Evolutionary conservation across 2,113 vertebrate species (phyloP), one percentile per base, ranked within the genome.

Genomic region (Geococcyx californianus): DNA sequence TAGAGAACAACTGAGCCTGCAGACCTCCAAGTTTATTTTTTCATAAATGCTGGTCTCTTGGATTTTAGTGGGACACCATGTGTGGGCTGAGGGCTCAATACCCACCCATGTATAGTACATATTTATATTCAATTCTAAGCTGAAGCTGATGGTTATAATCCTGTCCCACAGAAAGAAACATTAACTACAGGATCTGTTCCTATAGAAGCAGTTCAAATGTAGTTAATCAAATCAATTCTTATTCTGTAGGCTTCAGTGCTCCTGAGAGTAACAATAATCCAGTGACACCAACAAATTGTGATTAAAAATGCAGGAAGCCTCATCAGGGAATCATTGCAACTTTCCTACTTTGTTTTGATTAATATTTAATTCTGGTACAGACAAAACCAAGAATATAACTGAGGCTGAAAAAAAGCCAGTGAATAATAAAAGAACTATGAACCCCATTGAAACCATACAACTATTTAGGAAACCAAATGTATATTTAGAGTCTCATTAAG

Each of bases 301-400:
- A 95, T 69, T 79, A 85, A 94, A 93, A 95, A 70, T 42, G 21
- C 67, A 90, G 45, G 13, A 83, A 83, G 51, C 10, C 63, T 75
- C 84, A 80, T 34, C 21, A 45, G 81, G 51, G 74, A 95, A 69
- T 10, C 10, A 69, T 8, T 44, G 23, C 26, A 91, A 54, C 45
- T 90, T 85, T 87, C 17, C 38, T 79, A 59, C 55, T 96, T 89
- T 85, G 28, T 88, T 94, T 91, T 87, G 52, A 54, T 90, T 85
- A 89, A 87, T 85, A 91, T 87, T 91, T 95, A 76, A 95, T 89
- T 84, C 29, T 45, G 31, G 40, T 62, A 38, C 36, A 85, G 54
- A 19, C 29, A 84, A 69, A 92, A 92, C 59, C 16, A 93, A 78
- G 56, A 87, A 63, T 60, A 54, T 9, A 62, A 26, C 51, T 36